These are phyloP conservation scores for Penaeus monodon DNA, from an alignment of 2,888 invertebrate species.

Conservation along the genomic window DNA sequence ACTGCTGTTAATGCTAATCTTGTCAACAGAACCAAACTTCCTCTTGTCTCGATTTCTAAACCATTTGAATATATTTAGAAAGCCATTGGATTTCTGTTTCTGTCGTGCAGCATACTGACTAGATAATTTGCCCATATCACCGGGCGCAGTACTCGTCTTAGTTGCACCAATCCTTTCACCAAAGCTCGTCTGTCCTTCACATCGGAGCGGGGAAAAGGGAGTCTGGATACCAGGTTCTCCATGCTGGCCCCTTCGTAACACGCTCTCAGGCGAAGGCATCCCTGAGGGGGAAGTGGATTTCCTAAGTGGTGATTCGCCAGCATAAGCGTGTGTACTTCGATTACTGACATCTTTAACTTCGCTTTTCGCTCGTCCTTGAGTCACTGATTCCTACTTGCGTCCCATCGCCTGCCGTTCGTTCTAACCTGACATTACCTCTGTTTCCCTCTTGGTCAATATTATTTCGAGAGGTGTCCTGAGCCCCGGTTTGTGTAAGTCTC, in stretches of 20 bases:
- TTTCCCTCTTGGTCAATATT: conserved; percentile 9
- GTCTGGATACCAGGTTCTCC: conserved; percentile 38
- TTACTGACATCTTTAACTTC: neutral
- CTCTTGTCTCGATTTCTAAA: conserved; percentile 50
- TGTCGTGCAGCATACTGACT: neutral
- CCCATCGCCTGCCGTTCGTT: conserved; percentile 1
- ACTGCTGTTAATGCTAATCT: conserved; percentile 36
- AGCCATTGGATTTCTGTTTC: conserved; percentile 31
- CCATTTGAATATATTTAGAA: conserved; percentile 58
- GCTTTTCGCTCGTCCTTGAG: neutral
- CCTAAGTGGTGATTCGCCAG: conserved; percentile 49
- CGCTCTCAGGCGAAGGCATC: neutral
- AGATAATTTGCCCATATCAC: too few species aligned
- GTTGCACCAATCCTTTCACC: too few species aligned
- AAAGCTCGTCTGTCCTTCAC: too few species aligned
- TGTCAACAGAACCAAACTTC: conserved; percentile 41
- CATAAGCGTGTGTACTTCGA: neutral
- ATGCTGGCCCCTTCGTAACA: conserved; percentile 6
- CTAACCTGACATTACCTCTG: conserved; percentile 17
- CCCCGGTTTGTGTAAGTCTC: conserved; percentile 35
- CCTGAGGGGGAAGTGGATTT: conserved; percentile 39
- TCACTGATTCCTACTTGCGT: too few species aligned
- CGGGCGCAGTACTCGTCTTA: too few species aligned
- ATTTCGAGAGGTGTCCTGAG: conserved; percentile 45
- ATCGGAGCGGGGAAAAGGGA: conserved; percentile 26